Base-by-base conservation (phyloP, 1,140 invertebrate genomes). In the Trichonephila inaurata region DNA sequence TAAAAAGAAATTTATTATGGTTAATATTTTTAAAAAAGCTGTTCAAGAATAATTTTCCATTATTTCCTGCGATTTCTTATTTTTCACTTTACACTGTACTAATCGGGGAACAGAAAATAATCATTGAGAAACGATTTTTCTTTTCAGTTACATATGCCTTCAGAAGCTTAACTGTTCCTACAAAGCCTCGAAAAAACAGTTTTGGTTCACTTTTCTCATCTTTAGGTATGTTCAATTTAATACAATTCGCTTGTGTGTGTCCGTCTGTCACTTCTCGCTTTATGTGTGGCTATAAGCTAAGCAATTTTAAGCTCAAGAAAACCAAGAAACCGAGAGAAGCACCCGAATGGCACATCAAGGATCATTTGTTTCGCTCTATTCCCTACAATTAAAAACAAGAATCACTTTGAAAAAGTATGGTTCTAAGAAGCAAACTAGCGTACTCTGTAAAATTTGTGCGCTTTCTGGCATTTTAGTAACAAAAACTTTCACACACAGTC, bases 131-230 rank as follows among this genome's bases (percentile, higher is more conserved):
- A 91, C 51, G n/a, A 40, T 89, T 86, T 87, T 93, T 89, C 83
- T 93, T 93, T 93, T 93, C 92, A 93, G 92, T 93, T 89, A 81
- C 92, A 60, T 93, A 93, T 28, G 92, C 92, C 85, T 81, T 93
- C 72, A 77, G 92, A 93, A 93, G 92, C 44, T 93, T 93, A 93
- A 89, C 92, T 44, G 92, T 93, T 89, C 81, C 92, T 18, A 24
- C 92, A 33, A 93, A 93, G 86, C 92, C 72, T 51, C 85, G 92
- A 88, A 93, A 93, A 93, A 93, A 93, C 92, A 93, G 92, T 81
- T 93, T 93, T 62, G 85, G 85, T 88, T 93, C 92, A n/a, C 92
- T 93, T 89, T 93, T 93, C 62, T 93, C 91, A 60, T 92, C 92
- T 51, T 89, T 93, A 62, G 92, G 92, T 93, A 93, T 62, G 92